phyloP scores from a whole-genome alignment of 2,797 vertebrate species.

The Paratrypauchen microcephalus region DNA sequence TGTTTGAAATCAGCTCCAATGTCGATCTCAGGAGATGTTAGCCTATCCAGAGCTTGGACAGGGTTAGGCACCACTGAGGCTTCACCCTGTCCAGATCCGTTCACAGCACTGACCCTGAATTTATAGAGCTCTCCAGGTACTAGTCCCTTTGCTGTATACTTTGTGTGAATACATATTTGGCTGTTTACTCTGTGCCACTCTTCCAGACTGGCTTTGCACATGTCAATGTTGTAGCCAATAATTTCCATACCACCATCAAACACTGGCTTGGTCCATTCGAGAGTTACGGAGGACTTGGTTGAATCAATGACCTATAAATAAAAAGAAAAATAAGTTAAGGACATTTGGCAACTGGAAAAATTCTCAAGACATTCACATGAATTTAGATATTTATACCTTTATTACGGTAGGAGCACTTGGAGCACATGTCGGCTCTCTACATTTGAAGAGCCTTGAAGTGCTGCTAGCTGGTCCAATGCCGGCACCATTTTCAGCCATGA shows the following conservation, averaged over 20 bases:
- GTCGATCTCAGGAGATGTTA: conserved; percentile 94
- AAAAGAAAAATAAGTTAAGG: neutral
- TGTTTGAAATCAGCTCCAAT: conserved; percentile 96
- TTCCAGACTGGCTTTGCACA: conserved; percentile 97
- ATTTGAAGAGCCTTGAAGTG: conserved; percentile 93
- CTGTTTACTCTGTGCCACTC: conserved; percentile 95
- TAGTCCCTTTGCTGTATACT: conserved; percentile 87
- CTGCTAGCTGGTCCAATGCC: conserved; percentile 90
- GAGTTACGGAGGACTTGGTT: conserved; percentile 90
- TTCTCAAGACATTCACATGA: neutral
- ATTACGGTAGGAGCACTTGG: conserved; percentile 90
- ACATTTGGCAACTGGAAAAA: neutral
- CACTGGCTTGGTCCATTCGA: conserved; percentile 96
- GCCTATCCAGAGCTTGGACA: conserved; percentile 89
- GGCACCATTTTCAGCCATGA: conserved; percentile 96
- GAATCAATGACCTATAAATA: conserved; percentile 79
- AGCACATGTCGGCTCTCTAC: conserved; percentile 91
- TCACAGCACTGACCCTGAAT: conserved; percentile 94
- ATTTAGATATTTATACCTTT: conserved; percentile 76
- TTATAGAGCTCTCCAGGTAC: conserved; percentile 93
- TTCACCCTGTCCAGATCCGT: conserved; percentile 91
- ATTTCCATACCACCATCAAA: conserved; percentile 97
- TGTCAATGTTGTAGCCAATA: conserved; percentile 97
- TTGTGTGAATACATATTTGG: conserved; percentile 89
- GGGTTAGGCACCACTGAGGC: conserved; percentile 83